Conservation (phyloP, 2,113 vertebrate species). For the Ictalurus furcatus region DNA sequence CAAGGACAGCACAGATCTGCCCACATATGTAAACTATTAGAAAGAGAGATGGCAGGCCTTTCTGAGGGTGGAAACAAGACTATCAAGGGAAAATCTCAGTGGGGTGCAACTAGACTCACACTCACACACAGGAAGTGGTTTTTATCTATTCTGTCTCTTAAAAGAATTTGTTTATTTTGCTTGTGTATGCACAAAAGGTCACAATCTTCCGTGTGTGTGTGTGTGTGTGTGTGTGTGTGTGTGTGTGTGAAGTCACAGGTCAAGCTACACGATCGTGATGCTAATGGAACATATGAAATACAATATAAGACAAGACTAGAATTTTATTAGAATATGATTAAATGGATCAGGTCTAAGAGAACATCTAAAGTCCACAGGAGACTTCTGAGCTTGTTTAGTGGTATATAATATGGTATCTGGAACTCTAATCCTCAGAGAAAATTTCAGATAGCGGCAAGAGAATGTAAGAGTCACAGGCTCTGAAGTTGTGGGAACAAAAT, state of each 20-base stretch:
- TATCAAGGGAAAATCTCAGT: slow-evolving; percentile 38
- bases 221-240: background rate
- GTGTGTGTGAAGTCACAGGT: background rate
- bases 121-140: slow-evolving; percentile 38
- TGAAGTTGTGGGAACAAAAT: slow-evolving; percentile 61
- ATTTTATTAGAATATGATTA: background rate
- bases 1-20: background rate
- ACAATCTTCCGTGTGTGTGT: background rate
- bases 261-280: background rate
- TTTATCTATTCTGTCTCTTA: slow-evolving; percentile 11
- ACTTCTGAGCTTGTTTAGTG: slow-evolving; percentile 42
- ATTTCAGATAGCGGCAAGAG: slow-evolving; percentile 29
- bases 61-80: slow-evolving; percentile 8
- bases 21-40: slow-evolving; percentile 48
- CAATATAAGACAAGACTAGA: background rate
- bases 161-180: slow-evolving; percentile 38
- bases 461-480: slow-evolving; percentile 46
- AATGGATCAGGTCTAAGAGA: background rate
- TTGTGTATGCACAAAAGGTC: background rate
- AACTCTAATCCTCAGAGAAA: slow-evolving; percentile 41
- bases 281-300: background rate
- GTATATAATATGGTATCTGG: slow-evolving; percentile 37
- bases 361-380: slow-evolving; percentile 5
- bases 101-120: slow-evolving; percentile 11
- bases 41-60: slow-evolving; percentile 40